phyloP scores from a whole-genome alignment of 2,888 invertebrate genomes.

The Pomacea canaliculata region DNA sequence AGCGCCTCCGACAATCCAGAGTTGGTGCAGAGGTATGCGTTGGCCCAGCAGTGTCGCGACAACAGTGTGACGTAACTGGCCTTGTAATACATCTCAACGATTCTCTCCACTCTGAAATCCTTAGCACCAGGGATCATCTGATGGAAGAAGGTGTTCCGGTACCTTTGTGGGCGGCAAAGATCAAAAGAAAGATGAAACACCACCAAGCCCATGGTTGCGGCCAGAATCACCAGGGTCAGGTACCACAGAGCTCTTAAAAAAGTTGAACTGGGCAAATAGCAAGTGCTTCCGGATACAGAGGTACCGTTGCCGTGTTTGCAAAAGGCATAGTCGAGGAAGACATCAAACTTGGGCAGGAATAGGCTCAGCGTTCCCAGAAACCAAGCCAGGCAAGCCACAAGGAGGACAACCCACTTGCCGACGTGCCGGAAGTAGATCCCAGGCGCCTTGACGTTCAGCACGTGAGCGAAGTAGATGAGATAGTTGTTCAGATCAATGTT shows the following conservation, averaged over 20 bases:
- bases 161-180: not conserved
- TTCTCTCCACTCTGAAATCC: slow-evolving; percentile 3
- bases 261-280: no score
- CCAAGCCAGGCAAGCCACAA: slow-evolving; percentile 1
- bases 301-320: no score
- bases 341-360: not conserved
- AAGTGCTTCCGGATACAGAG: no score
- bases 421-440: slow-evolving; percentile 13
- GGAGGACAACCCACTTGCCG: slow-evolving; percentile 6
- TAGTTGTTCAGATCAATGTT: slow-evolving; percentile 18
- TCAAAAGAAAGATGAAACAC: slow-evolving; percentile 13
- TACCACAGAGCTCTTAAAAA: not conserved
- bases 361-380: not conserved
- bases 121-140: slow-evolving; percentile 6
- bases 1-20: slow-evolving; percentile 13
- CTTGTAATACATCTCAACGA: slow-evolving; percentile 4
- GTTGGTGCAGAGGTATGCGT: slow-evolving; percentile 14
- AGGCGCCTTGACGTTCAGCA: slow-evolving; percentile 8
- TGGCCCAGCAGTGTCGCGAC: slow-evolving; percentile 19
- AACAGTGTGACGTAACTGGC: slow-evolving; percentile 12
- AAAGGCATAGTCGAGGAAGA: slow-evolving; percentile 1
- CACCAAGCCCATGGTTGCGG: slow-evolving; percentile 5
- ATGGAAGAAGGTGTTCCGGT: slow-evolving; percentile 13
- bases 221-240: slow-evolving; percentile 8
- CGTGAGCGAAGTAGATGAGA: slow-evolving; percentile 14